Evolutionary conservation across 1,140 invertebrate species (phyloP), one percentile per base, ranked within the genome.

Genomic region (Formica selysi): DNA sequence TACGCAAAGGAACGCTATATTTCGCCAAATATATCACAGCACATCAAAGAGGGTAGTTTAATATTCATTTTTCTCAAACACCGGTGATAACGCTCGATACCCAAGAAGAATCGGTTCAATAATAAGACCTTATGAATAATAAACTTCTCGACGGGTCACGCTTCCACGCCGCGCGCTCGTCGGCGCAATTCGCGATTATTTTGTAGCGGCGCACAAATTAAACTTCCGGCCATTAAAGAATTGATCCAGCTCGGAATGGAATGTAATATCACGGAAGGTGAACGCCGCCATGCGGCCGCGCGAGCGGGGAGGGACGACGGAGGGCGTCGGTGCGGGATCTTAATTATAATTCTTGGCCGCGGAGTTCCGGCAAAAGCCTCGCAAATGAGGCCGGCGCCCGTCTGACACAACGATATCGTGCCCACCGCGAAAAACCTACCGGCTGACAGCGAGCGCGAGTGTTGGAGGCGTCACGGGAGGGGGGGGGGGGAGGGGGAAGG

Each of bases 331-430:
- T 87, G 91, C 85, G 92, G 93, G 92, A 92, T 94, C 94, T 95
- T 94, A 94, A 95, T 94, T 94, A 94, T 95, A 93, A 94, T 94
- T 94, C 93, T 94, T 93, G 92, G 91, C 92, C 92, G 93, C 91
- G 91, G 93, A 94, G 93, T 94, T 94, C 88, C 87, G 89, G 89
- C 91, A 90, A 93, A 93, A 93, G 92, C 91, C 92, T 86, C 89
- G 92, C 89, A 94, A 94, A 94, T 94, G 93, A 95, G 93, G 91
- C 89, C 90, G 93, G 93, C 91, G 93, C 90, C 93, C 86, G 92
- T 93, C 93, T 94, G 93, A 94, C 93, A 93, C 92, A 89, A 92
- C 89, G 93, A 91, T 92, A 89, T 90, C 92, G 86, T 86, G 86
- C 79, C 87, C 73, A 86, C 78, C 76, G 85, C 74, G 85, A 89